A percentile compares a stretch with the other conserved stretches of the same genome.
These are phyloP conservation scores for Habrosyne pyritoides DNA, from an alignment of 2,888 invertebrate genomes.

Conservation along the genomic window DNA sequence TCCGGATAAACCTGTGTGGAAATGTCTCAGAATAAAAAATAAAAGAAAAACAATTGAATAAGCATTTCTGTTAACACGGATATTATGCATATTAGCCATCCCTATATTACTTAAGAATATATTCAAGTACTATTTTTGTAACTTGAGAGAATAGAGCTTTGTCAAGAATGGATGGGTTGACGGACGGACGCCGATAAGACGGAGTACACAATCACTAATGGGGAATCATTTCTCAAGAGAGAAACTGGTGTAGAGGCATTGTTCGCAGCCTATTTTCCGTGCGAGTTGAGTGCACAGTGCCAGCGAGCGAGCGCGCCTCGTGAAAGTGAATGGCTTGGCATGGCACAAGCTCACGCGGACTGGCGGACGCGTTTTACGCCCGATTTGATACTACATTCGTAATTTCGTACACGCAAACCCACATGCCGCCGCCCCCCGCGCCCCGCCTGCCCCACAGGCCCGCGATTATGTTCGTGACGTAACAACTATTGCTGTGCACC, in stretches of 20 bases:
- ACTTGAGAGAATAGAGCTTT: neutral
- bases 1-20: too few relatives aligned
- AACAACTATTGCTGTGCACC: conserved; percentile 34
- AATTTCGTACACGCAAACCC: conserved; percentile 59
- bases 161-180: conserved; percentile 13
- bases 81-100: too few relatives aligned
- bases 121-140: neutral
- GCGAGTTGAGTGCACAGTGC: conserved; percentile 46
- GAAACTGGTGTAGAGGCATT: conserved; percentile 71
- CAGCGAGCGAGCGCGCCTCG: conserved; percentile 50
- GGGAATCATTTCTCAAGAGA: conserved; percentile 72
- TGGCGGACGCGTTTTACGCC: conserved; percentile 67
- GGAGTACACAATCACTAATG: conserved; percentile 46
- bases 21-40: too few relatives aligned
- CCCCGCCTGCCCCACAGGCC: conserved; percentile 10
- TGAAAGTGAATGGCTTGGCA: conserved; percentile 82
- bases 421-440: conserved; percentile 29
- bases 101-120: too few relatives aligned
- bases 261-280: conserved; percentile 79
- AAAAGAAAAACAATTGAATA: too few relatives aligned
- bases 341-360: conserved; percentile 64
- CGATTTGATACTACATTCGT: conserved; percentile 60
- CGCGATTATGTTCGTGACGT: conserved; percentile 45
- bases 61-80: too few relatives aligned
- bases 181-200: conserved; percentile 45